These are phyloP conservation scores for Mesitornis unicolor DNA, from an alignment of 2,113 vertebrate genomes.

Conservation along the genomic window DNA sequence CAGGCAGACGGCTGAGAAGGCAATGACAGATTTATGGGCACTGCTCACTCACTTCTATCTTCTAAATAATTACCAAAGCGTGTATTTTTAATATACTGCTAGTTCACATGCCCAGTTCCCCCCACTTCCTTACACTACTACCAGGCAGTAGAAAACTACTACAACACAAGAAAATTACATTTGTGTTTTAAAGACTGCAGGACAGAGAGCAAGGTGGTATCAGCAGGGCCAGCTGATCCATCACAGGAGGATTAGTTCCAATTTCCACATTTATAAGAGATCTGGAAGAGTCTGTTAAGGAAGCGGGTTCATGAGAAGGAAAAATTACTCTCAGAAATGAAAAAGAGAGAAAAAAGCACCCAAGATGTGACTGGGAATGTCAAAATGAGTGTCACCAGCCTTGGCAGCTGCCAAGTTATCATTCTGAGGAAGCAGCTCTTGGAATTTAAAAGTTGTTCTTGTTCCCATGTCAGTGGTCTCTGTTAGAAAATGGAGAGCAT, in stretches of 20 bases:
- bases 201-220: not conserved
- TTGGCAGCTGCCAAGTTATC: not conserved
- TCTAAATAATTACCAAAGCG: not conserved
- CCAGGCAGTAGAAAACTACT: not conserved
- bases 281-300: not conserved
- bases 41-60: not conserved
- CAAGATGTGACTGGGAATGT: not conserved
- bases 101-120: not conserved
- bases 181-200: not conserved
- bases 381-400: not conserved
- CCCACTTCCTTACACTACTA: not conserved
- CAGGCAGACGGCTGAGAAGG: not conserved
- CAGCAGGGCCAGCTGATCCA: not conserved
- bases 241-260: not conserved
- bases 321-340: not conserved
- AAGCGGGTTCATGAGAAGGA: not conserved
- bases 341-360: not conserved
- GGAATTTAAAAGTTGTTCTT: not conserved
- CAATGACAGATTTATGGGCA: not conserved
- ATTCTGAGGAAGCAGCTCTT: not conserved
- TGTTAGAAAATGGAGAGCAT: not conserved
- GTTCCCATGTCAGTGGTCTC: not conserved
- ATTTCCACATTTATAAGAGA: not conserved
- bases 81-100: not conserved
- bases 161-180: not conserved